A percentile compares a stretch with the other conserved stretches of the same genome.
phyloP scores from a whole-genome alignment of 2,888 invertebrate genomes.

The Isoperla grammatica region DNA sequence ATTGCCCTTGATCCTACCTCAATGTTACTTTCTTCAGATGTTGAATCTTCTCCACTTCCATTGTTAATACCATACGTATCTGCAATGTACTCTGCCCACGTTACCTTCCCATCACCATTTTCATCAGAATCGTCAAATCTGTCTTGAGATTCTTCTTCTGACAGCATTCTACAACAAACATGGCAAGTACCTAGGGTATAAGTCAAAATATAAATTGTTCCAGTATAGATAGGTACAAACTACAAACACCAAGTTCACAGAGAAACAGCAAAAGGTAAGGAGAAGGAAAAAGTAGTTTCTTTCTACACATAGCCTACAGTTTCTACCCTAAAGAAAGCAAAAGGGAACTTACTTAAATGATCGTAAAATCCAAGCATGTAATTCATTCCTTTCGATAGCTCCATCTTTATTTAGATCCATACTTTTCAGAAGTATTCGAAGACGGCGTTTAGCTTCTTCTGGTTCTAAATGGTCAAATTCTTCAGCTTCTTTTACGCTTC shows the following conservation, averaged over 20 bases:
- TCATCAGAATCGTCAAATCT: conserved; percentile 80
- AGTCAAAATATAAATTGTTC: too few species aligned
- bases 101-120: conserved; percentile 71
- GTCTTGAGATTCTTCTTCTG: conserved; percentile 81
- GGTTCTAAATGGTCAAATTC: conserved; percentile 83
- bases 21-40: conserved; percentile 36
- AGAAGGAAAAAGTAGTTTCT: background rate
- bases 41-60: conserved; percentile 37
- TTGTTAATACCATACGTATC: conserved; percentile 76
- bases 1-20: too few species aligned
- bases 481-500: conserved; percentile 85
- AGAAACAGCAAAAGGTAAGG: too few species aligned
- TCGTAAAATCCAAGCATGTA: conserved; percentile 87
- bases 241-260: too few species aligned
- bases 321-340: too few species aligned
- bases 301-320: too few species aligned
- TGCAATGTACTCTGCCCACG: conserved; percentile 86
- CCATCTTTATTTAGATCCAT: conserved; percentile 86
- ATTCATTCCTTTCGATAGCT: conserved; percentile 70
- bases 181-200: too few species aligned
- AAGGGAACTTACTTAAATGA: conserved; percentile 84
- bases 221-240: too few species aligned
- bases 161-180: conserved; percentile 58
- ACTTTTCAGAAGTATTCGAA: conserved; percentile 67
- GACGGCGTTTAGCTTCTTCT: conserved; percentile 75